Evolutionary conservation across 2,888 invertebrate genomes (phyloP).

Genomic region (Synergus umbraculus): DNA sequence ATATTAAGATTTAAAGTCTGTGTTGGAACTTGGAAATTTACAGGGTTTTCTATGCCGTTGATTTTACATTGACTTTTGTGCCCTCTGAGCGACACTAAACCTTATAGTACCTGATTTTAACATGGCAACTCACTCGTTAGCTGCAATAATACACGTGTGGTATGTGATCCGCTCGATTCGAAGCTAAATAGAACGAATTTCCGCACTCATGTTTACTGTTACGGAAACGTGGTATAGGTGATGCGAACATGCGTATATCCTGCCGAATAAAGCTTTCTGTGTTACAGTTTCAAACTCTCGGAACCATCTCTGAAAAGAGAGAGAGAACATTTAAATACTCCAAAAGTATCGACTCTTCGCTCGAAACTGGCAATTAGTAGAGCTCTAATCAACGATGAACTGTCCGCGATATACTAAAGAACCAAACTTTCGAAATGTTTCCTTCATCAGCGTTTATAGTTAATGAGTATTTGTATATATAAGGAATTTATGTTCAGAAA

Average conservation of each 20-base stretch:
- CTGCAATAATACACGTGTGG: conserved; percentile 26
- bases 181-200: conserved; percentile 35
- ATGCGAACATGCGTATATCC: neutral
- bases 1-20: neutral
- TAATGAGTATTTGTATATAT: conserved; percentile 11
- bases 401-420: neutral
- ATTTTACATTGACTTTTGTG: conserved; percentile 19
- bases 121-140: conserved; percentile 28
- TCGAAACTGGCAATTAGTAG: conserved; percentile 2
- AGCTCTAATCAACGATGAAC: conserved; percentile 8
- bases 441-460: neutral
- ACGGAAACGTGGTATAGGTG: conserved; percentile 13
- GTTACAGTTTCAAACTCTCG: neutral
- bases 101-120: neutral
- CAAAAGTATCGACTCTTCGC: conserved; percentile 6
- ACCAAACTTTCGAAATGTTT: neutral
- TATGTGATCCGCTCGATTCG: conserved; percentile 27
- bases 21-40: neutral
- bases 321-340: neutral
- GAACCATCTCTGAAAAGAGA: neutral
- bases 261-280: conserved; percentile 8
- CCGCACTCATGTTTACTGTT: conserved; percentile 26
- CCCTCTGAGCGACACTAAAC: neutral
- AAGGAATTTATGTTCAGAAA: conserved; percentile 20
- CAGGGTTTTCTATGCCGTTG: neutral